These are phyloP conservation scores for Crypturellus undulatus DNA, from an alignment of 2,113 vertebrate genomes.

Conservation along the genomic window DNA sequence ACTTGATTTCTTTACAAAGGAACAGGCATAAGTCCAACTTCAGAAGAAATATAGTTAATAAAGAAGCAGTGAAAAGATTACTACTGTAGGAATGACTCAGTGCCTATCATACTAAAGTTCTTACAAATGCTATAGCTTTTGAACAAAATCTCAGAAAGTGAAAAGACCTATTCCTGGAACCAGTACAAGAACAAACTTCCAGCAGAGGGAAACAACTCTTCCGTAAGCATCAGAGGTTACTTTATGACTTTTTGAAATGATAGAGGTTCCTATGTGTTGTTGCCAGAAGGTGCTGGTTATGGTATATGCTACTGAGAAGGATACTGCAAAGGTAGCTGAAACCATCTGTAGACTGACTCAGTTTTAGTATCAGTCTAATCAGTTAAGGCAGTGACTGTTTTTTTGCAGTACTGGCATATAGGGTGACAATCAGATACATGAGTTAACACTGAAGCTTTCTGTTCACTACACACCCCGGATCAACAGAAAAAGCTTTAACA, in stretches of 20 bases:
- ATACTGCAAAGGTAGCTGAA: neutral
- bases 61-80: neutral
- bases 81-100: neutral
- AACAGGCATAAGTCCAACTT: neutral
- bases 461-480: neutral
- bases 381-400: neutral
- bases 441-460: neutral
- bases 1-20: slow-evolving; percentile 34
- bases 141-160: neutral
- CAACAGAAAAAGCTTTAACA: neutral
- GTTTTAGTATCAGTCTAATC: neutral
- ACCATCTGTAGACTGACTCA: neutral
- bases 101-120: neutral
- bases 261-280: neutral
- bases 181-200: neutral
- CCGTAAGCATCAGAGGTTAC: neutral
- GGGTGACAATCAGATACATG: neutral
- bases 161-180: neutral
- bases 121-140: slow-evolving; percentile 4
- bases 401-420: neutral
- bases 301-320: neutral
- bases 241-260: neutral
- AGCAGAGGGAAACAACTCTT: neutral
- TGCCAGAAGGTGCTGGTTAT: neutral
- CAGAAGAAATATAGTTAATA: slow-evolving; percentile 32